Evolutionary conservation across 2,797 vertebrate species (phyloP).

Genomic region (Eulemur coronatus): DNA sequence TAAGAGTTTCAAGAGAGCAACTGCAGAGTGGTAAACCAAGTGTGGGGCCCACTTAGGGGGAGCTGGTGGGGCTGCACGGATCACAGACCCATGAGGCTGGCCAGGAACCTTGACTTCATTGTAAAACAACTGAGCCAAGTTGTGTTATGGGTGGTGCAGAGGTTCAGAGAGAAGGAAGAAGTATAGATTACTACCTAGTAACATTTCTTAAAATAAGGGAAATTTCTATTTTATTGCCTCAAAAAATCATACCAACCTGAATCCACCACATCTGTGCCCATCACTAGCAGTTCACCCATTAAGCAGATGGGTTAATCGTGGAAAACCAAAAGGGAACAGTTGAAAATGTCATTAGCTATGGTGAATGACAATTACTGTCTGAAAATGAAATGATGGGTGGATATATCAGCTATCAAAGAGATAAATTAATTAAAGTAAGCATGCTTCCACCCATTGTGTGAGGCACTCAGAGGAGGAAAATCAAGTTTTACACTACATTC

Average conservation of each 20-base stretch:
- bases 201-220: background rate
- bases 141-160: background rate
- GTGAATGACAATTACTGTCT: background rate
- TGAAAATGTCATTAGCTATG: background rate
- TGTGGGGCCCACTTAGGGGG: background rate
- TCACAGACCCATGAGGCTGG: background rate
- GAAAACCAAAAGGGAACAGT: background rate
- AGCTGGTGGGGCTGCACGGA: background rate
- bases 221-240: background rate
- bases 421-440: background rate
- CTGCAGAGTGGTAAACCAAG: background rate
- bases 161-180: background rate
- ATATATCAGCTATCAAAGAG: background rate
- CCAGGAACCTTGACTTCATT: background rate
- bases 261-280: background rate
- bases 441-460: background rate
- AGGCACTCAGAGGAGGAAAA: background rate
- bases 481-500: background rate
- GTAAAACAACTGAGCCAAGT: slow-evolving; percentile 2
- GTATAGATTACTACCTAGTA: background rate
- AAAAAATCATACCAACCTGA: background rate
- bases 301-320: background rate
- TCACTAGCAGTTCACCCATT: background rate
- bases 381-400: background rate
- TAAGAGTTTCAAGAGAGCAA: background rate